Evolutionary conservation across 2,888 invertebrate genomes (phyloP).

Genomic region (Phyllotreta cruciferae): DNA sequence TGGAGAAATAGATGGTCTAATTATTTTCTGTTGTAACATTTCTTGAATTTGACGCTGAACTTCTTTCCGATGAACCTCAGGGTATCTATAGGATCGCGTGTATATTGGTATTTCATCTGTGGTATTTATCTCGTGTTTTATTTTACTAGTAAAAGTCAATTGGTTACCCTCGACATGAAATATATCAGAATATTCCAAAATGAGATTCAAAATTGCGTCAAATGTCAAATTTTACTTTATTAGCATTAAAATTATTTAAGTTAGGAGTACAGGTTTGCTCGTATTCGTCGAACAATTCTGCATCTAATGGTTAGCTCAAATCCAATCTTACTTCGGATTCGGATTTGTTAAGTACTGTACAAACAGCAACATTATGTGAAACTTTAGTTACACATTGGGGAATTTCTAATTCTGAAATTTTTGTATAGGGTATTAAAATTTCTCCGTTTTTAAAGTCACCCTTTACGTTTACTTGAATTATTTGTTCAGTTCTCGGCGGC

Average conservation of each 20-base stretch:
- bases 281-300: no score
- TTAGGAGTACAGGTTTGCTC: no score
- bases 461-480: background rate
- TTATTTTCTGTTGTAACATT: background rate
- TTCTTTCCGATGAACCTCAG: no score
- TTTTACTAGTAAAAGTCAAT: constrained; percentile 24
- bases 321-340: background rate
- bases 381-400: background rate
- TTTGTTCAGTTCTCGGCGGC: background rate
- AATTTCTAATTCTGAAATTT: background rate
- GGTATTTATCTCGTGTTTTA: constrained; percentile 33
- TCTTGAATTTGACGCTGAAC: no score
- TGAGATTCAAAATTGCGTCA: constrained; percentile 1
- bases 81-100: no score
- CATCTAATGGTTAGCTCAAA: background rate
- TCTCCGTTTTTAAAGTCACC: background rate
- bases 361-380: background rate
- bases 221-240: no score
- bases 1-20: constrained; percentile 21
- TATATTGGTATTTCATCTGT: constrained; percentile 16
- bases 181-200: constrained; percentile 22
- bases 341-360: background rate
- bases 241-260: no score
- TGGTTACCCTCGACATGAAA: constrained; percentile 20
- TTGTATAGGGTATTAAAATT: background rate